phyloP scores from a whole-genome alignment of 2,888 invertebrate species.

The Melanostoma scalare region DNA sequence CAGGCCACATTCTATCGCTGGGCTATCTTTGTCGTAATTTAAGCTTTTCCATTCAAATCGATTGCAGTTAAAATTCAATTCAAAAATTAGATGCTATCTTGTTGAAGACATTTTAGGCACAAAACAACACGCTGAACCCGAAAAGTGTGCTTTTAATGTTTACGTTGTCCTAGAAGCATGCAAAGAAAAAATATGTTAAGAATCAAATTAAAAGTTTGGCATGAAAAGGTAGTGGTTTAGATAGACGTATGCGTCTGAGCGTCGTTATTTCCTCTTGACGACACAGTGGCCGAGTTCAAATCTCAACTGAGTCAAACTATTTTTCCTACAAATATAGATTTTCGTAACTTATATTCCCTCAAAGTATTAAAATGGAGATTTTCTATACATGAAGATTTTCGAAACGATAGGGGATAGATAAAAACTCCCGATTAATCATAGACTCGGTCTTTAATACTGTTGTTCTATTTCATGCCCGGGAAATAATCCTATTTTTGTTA shows the following conservation, averaged over 20 bases:
- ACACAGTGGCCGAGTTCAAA: slow-evolving; percentile 41
- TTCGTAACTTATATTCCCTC: slow-evolving; percentile 16
- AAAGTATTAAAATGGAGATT: slow-evolving; percentile 15
- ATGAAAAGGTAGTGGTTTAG: too few species aligned
- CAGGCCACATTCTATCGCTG: slow-evolving; percentile 74
- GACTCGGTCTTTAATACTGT: slow-evolving; percentile 76
- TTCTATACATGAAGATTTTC: slow-evolving; percentile 61
- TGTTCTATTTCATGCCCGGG: slow-evolving; percentile 80
- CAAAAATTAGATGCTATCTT: neutral
- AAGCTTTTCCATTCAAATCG: slow-evolving; percentile 66
- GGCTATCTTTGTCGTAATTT: slow-evolving; percentile 61
- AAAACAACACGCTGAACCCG: neutral
- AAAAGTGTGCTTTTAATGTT: neutral
- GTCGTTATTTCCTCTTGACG: neutral
- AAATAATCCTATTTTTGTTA: slow-evolving; percentile 74
- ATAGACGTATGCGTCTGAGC: neutral
- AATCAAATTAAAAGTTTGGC: neutral
- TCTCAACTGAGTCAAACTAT: neutral
- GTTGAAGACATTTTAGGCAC: slow-evolving; percentile 17
- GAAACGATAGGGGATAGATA: slow-evolving; percentile 77
- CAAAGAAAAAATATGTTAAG: slow-evolving; percentile 1
- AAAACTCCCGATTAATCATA: slow-evolving; percentile 80
- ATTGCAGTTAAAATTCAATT: neutral
- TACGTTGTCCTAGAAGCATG: slow-evolving; percentile 42
- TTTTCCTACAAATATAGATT: too few species aligned